Evolutionary conservation across 1,140 invertebrate species (phyloP).

Genomic region (Cylas formicarius): DNA sequence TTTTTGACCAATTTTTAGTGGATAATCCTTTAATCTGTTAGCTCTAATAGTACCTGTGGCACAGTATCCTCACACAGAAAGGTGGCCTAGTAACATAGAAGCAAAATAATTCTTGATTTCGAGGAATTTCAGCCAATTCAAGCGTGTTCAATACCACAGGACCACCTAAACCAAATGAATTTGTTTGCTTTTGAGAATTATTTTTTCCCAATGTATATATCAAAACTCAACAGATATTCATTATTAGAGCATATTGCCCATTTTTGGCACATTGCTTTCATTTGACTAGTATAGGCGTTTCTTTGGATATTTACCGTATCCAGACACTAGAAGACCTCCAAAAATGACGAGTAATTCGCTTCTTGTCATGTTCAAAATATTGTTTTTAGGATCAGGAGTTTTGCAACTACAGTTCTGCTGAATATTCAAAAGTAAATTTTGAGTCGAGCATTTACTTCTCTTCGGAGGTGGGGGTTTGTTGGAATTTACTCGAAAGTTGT

Average conservation of each 20-base stretch:
- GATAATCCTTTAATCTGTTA: conserved; percentile 13
- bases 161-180: conserved; percentile 23
- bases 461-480: too few relatives aligned
- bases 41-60: conserved; percentile 16
- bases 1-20: conserved; percentile 7
- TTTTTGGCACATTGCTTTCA: conserved; percentile 5
- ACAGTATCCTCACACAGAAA: conserved; percentile 9
- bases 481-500: too few relatives aligned
- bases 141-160: conserved; percentile 16
- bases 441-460: too few relatives aligned
- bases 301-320: conserved; percentile 10
- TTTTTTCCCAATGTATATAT: conserved; percentile 8
- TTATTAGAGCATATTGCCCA: too few relatives aligned
- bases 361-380: not conserved
- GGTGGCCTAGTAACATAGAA: conserved; percentile 5
- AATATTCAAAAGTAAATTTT: too few relatives aligned
- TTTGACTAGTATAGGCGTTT: conserved; percentile 4
- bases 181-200: conserved; percentile 10
- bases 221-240: not conserved
- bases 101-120: conserved; percentile 22
- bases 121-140: conserved; percentile 17
- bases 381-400: too few relatives aligned
- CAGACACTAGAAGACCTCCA: not conserved
- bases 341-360: conserved; percentile 1
- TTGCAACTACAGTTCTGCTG: too few relatives aligned